A percentile compares a stretch with the other conserved stretches of the same genome.
phyloP scores from a whole-genome alignment of 2,113 vertebrate species.

The Brienomyrus longianalis region DNA sequence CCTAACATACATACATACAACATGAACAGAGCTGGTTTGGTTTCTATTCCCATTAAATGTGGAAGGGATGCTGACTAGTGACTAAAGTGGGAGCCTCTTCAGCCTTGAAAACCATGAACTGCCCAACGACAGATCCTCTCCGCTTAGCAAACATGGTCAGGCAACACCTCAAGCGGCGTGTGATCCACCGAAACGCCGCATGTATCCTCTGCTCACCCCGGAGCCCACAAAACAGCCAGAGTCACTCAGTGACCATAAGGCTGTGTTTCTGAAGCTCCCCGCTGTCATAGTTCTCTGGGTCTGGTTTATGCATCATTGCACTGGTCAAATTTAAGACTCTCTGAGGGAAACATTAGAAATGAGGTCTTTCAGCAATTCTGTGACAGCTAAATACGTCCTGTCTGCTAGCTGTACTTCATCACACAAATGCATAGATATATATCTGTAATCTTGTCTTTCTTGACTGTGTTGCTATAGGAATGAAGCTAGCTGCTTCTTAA shows the following conservation, averaged over 20 bases:
- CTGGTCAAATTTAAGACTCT: neutral
- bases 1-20: neutral
- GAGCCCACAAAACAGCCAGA: neutral
- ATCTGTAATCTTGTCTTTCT: neutral
- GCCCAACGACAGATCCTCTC: neutral
- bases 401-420: neutral
- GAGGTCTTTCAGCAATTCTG: neutral
- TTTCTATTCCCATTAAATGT: slow-evolving; percentile 3
- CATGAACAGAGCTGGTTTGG: neutral
- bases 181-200: neutral
- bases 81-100: neutral
- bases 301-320: neutral
- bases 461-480: neutral
- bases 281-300: neutral
- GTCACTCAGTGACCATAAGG: neutral
- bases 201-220: neutral
- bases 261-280: neutral
- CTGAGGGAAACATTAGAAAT: neutral
- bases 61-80: neutral
- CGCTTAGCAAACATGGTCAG: neutral
- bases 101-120: neutral
- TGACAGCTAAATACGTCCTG: neutral
- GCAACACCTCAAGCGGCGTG: neutral
- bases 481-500: neutral
- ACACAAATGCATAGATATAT: neutral